Percentiles rank a stretch among this genome's conserved stretches.
Evolutionary conservation across 2,888 invertebrate species (phyloP).

Genomic region (Pogonocherus hispidulus): DNA sequence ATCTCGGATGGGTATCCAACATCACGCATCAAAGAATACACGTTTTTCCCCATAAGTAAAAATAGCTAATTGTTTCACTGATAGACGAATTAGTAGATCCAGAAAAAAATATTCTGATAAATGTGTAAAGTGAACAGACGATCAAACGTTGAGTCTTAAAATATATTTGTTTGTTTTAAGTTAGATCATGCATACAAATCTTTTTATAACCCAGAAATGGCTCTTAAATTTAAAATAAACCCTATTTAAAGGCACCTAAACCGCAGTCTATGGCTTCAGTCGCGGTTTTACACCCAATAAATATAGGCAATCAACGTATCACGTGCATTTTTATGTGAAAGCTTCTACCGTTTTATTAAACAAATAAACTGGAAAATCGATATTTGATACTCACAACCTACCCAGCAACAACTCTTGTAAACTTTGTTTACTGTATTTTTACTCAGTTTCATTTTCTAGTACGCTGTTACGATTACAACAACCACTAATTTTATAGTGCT

Average conservation of each 20-base stretch:
- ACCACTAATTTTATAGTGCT: no score
- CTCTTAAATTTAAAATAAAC: conserved; percentile 38
- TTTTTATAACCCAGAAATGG: conserved; percentile 40
- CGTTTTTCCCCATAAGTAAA: conserved; percentile 23
- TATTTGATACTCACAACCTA: neutral
- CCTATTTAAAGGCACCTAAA: conserved; percentile 34
- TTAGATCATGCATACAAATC: conserved; percentile 40
- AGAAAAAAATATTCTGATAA: conserved; percentile 39
- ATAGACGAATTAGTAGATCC: conserved; percentile 33
- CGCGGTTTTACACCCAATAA: conserved; percentile 29
- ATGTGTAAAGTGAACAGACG: conserved; percentile 42
- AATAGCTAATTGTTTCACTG: conserved; percentile 34
- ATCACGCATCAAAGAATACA: conserved; percentile 28
- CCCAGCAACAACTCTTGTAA: no score
- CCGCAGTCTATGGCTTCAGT: conserved; percentile 18
- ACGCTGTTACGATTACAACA: no score
- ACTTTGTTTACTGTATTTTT: no score
- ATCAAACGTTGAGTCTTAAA: conserved; percentile 43
- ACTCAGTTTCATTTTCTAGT: no score
- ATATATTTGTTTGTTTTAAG: conserved; percentile 50
- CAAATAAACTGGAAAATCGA: conserved; percentile 1
- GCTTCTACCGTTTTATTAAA: neutral
- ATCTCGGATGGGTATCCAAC: conserved; percentile 24
- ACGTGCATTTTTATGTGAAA: neutral
- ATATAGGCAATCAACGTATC: conserved; percentile 6